A percentile compares a stretch with the other conserved stretches of the same genome.
Conservation (phyloP, 1,140 invertebrate genomes). For the Philotrypesis tridentata region DNA sequence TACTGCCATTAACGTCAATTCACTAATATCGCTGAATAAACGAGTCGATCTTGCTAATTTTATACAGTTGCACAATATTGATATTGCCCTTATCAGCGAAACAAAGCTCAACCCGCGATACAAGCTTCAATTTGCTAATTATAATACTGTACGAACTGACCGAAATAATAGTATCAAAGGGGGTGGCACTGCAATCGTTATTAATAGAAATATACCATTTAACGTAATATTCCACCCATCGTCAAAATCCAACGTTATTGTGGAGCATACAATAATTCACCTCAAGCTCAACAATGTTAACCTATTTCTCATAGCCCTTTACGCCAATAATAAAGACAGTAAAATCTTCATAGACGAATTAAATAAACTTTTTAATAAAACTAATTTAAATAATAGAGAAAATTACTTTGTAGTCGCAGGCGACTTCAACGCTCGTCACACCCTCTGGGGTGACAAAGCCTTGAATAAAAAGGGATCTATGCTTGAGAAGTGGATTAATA, state of each 20-base stretch:
- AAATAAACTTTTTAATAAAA: conserved; percentile 46
- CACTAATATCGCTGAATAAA: conserved; percentile 44
- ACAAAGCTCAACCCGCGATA: conserved; percentile 48
- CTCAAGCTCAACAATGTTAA: conserved; percentile 44
- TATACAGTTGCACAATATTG: conserved; percentile 6
- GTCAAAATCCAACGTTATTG: conserved; percentile 35
- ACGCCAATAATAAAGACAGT: conserved; percentile 45
- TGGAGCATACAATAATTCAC: conserved; percentile 49
- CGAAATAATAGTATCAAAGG: conserved; percentile 35
- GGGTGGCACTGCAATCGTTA: conserved; percentile 51
- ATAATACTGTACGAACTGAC: conserved; percentile 48
- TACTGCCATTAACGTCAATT: conserved; percentile 47
- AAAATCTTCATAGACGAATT: conserved; percentile 48
- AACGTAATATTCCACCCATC: background rate
- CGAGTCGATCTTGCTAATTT: conserved; percentile 35
- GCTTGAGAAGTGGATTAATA: too few species aligned
- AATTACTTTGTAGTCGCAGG: background rate
- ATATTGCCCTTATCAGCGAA: conserved; percentile 48
- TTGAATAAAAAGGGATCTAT: too few species aligned
- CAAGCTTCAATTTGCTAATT: conserved; percentile 43
- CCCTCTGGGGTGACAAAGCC: too few species aligned
- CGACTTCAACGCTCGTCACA: too few species aligned
- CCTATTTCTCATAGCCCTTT: conserved; percentile 43
- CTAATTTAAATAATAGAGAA: conserved; percentile 39
- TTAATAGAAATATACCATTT: conserved; percentile 48